Conservation (phyloP, 2,797 vertebrate species). For the Tangara arthus region DNA sequence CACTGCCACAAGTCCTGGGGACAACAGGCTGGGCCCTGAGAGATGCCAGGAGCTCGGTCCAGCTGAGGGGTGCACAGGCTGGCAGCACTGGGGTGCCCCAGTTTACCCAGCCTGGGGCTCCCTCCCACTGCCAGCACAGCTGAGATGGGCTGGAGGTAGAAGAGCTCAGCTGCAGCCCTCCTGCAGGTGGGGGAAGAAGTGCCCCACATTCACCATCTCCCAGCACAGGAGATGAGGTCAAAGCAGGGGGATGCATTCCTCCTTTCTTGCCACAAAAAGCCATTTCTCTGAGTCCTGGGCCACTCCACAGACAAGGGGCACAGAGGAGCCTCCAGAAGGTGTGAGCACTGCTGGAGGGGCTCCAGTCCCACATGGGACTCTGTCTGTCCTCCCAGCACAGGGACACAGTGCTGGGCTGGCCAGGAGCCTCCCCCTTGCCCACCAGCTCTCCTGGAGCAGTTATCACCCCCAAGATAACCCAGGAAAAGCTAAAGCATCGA, state of each 20-base stretch:
- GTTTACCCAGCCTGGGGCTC: not conserved
- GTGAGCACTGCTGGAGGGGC: not conserved
- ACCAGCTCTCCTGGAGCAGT: not conserved
- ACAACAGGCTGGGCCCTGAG: not conserved
- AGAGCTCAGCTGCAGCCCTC: not conserved
- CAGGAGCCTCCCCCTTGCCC: not conserved
- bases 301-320: not conserved
- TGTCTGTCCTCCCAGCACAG: not conserved
- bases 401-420: not conserved
- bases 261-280: not conserved
- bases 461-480: not conserved
- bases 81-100: not conserved
- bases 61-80: not conserved
- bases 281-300: not conserved
- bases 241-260: not conserved
- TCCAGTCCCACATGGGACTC: not conserved
- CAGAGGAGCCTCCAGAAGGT: not conserved
- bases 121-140: not conserved
- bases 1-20: not conserved
- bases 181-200: not conserved
- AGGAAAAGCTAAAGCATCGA: not conserved
- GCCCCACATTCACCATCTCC: not conserved
- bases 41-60: not conserved
- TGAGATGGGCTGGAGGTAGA: rapidly evolving
- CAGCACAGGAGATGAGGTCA: not conserved